Evolutionary conservation across 2,113 vertebrate species (phyloP), one percentile per base, ranked within the genome.

Genomic region (Mustela lutreola): DNA sequence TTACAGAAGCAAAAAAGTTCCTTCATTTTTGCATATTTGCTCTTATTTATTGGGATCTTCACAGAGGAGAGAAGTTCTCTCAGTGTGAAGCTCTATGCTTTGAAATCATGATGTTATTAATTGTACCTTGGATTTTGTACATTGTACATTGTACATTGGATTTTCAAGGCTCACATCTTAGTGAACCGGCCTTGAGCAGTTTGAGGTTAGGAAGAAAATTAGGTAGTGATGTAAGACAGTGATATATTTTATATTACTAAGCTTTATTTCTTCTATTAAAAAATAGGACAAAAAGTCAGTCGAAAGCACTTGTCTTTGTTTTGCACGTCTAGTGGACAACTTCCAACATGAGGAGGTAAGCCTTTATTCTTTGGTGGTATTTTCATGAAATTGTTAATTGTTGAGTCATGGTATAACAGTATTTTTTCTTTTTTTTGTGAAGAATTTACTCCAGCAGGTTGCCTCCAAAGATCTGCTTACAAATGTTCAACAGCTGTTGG

Each of bases 261-360:
- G 42, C 14, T 83, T 94, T 58, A 70, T 91, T 94, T 91, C n/a
- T 79, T 95, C 95, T 87, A 45, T 92, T 18, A 67, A 67, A 76
- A 94, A 48, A 80, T 53, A 99, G 99, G 99, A 99, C 98, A 99
- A 99, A 98, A 99, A 99, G 89, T 99, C 99, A 21, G 99, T 99
- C 24, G 99, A 99, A 99, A 99, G 99, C 99, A 99, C 99, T 98
- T 99, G 99, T 98, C 99, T 99, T 97, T 99, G 99, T 99, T 99
- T 99, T 96, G 99, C 99, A 98, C 99, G 99, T 71, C 99, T 99
- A 60, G 99, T 99, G 96, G 99, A 99, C 98, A 99, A 99, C 98
- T 99, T 99, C 98, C 99, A 99, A 96, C 99, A 99, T 48, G 99
- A 99, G 94, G 99, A 99, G 99, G 99, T 99, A 97, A 98, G 87